These are phyloP conservation scores for Lasioglossum zephyrum DNA, from an alignment of 2,888 invertebrate species.

Conservation along the genomic window DNA sequence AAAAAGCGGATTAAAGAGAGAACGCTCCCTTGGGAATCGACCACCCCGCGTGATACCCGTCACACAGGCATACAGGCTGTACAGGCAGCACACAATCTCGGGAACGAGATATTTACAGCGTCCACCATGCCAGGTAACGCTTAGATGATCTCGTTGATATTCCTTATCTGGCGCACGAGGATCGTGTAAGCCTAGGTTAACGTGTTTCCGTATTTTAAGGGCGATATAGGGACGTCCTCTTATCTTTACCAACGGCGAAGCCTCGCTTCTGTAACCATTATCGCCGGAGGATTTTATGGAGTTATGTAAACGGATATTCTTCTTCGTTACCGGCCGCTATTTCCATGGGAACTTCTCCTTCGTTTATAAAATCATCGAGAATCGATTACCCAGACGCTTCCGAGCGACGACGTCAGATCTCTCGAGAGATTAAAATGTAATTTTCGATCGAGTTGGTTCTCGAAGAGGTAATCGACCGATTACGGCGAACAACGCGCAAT, in stretches of 20 bases:
- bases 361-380: not conserved
- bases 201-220: constrained; percentile 39
- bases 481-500: constrained; percentile 15
- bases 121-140: not conserved
- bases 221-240: constrained; percentile 33
- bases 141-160: constrained; percentile 49
- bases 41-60: constrained; percentile 15
- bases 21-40: constrained; percentile 30
- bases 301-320: not conserved
- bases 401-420: not conserved
- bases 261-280: not conserved
- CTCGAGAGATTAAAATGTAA: not conserved
- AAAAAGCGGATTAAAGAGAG: constrained; percentile 38
- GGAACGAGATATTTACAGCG: constrained; percentile 48
- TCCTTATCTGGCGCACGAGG: constrained; percentile 41
- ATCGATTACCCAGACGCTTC: not conserved
- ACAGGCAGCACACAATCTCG: constrained; percentile 7
- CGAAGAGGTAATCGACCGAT: constrained; percentile 5
- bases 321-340: not conserved
- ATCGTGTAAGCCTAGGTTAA: constrained; percentile 34
- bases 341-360: not conserved
- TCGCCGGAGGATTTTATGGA: not conserved
- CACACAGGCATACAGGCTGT: not conserved
- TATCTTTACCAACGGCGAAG: constrained; percentile 17
- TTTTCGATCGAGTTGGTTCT: not conserved